These are phyloP conservation scores for Pteropus rufus DNA, from an alignment of 2,797 vertebrate species.

Conservation along the genomic window DNA sequence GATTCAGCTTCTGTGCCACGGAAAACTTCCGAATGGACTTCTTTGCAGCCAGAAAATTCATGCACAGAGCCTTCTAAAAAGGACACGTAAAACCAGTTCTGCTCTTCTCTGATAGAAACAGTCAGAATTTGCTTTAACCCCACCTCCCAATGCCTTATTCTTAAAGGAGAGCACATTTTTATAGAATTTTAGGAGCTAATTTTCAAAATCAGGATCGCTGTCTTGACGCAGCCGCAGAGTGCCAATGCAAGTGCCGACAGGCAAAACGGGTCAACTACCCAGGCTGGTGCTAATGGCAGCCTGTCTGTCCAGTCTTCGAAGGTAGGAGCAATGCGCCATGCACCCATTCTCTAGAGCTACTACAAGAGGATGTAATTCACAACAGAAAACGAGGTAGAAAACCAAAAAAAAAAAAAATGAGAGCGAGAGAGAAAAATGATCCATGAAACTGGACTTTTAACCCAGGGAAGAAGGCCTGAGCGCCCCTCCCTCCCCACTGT, in stretches of 20 bases:
- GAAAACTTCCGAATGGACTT: not conserved
- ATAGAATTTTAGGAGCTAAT: not conserved
- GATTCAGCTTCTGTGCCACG: not conserved
- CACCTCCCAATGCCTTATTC: not conserved
- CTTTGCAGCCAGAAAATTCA: not conserved
- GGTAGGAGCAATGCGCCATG: not conserved
- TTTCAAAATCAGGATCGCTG: not conserved
- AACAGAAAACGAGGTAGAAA: not conserved
- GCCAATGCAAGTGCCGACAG: not conserved
- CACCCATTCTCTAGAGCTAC: not conserved
- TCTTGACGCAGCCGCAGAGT: not conserved
- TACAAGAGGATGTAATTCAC: not conserved
- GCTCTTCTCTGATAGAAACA: not conserved
- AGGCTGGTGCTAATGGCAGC: not conserved
- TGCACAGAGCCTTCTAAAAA: not conserved
- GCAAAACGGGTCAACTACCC: rapidly evolving
- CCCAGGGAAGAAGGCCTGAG: not conserved
- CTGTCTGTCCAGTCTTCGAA: no score
- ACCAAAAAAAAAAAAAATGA: no score
- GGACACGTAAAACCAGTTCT: not conserved
- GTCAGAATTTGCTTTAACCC: not conserved
- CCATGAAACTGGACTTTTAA: not conserved
- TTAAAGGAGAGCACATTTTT: not conserved
- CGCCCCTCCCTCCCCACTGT: not conserved
- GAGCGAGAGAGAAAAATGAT: not conserved